Evolutionary conservation across 2,888 invertebrate species (phyloP), one percentile per base, ranked within the genome.

Genomic region (Herminia tarsipennalis): DNA sequence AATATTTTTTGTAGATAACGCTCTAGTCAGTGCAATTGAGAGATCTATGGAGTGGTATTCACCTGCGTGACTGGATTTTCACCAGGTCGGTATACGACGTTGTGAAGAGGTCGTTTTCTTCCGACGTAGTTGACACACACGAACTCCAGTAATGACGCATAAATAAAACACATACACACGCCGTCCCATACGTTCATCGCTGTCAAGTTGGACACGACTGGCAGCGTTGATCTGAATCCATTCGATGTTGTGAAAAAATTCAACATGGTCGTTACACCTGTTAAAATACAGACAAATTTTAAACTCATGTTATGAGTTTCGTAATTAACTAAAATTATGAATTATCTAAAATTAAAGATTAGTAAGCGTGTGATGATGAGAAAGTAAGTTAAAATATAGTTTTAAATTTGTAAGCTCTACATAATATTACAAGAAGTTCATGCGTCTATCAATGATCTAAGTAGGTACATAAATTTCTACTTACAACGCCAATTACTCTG

Each of bases 181-280:
- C 98, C 98, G 84, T 98, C 98, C 98, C 98, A 98, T 37, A 98
- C 97, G 92, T 98, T 98, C 98, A 98, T 98, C 29, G 98, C 98
- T 41, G 97, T 97, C 73, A 98, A 88, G 88, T 98, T 98, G 40
- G 98, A 98, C 56, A 98, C 98, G 69, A 98, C 98, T 13, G 98
- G 98, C 77, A 98, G 92, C 37, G 97, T 98, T 72, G 96, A 96
- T 78, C 97, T 95, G 92, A 97, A 97, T 75, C 97, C 96, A 83
- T 97, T 97, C 70, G 97, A 97, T 80, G 98, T 98, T 73, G 98
- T 98, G 95, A 98, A 98, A 94, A 98, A 98, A 93, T 98, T 98
- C 95, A 98, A 95, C 98, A 98, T 98, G 88, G 98, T 98, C 74
- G 98, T 98, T 80, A 98, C 98, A 91, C 98, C 98, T 97, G 92